Conservation (phyloP, 2,797 vertebrate species). For the Crypturellus tataupa region DNA sequence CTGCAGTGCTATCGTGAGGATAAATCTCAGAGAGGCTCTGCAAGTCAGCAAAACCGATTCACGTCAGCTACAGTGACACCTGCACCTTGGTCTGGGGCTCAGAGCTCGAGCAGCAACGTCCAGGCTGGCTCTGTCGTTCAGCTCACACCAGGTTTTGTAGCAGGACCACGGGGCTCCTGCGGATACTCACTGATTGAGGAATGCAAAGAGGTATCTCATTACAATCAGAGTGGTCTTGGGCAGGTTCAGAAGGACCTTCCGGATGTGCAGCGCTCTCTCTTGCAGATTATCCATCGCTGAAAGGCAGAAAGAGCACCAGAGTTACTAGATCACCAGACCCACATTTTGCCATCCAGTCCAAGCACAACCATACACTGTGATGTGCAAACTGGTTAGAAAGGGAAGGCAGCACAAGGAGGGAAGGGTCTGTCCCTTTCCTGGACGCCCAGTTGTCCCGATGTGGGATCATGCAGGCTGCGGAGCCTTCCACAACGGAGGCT, state of each 20-base stretch:
- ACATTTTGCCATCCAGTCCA: not conserved
- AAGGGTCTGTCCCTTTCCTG: not conserved
- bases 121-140: not conserved
- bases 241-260: conserved; percentile 90
- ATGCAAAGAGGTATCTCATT: conserved; percentile 99
- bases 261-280: conserved; percentile 92
- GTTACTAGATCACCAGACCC: not conserved
- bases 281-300: conserved; percentile 95
- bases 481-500: not conserved
- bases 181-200: conserved; percentile 95
- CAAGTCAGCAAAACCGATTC: not conserved
- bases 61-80: not conserved
- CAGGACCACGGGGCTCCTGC: not conserved
- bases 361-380: fast-evolving
- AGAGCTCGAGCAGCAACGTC: fast-evolving
- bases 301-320: conserved; percentile 32
- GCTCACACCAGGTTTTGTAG: not conserved
- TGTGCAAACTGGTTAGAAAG: fast-evolving
- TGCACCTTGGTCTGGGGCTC: not conserved
- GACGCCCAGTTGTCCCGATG: not conserved
- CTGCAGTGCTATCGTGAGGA: not conserved
- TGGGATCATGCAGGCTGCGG: fast-evolving
- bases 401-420: not conserved
- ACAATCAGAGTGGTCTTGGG: conserved; percentile 91
- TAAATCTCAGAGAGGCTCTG: not conserved